phyloP scores from a whole-genome alignment of 1,140 invertebrate species.

The Drosophila busckii region DNA sequence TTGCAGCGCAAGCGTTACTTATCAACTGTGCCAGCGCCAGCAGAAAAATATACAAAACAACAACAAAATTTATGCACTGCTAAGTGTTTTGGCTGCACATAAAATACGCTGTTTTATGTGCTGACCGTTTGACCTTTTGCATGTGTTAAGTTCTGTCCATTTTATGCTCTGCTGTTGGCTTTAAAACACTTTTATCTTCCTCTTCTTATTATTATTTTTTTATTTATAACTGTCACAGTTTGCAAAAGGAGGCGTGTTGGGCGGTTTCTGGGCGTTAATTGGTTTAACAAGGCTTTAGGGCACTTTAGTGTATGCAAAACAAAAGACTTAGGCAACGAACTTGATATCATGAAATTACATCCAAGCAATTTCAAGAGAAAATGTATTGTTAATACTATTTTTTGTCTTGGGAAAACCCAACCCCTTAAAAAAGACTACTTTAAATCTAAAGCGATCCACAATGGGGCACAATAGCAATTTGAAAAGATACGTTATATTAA shows the following conservation, averaged over 20 bases:
- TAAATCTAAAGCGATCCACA: no score
- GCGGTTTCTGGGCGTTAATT: constrained; percentile 33
- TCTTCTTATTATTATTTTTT: constrained; percentile 1
- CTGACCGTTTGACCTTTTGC: constrained; percentile 61
- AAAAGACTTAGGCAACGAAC: constrained; percentile 52
- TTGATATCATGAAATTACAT: constrained; percentile 7
- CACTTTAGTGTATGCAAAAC: constrained; percentile 17
- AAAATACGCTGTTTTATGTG: constrained; percentile 60
- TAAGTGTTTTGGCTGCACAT: constrained; percentile 53
- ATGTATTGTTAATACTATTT: constrained; percentile 9
- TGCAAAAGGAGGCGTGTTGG: constrained; percentile 59
- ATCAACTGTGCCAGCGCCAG: constrained; percentile 35
- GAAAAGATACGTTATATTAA: no score
- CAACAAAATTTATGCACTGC: constrained; percentile 59
- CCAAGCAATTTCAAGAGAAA: constrained; percentile 3
- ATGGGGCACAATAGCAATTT: no score
- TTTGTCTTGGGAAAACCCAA: no score
- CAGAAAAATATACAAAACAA: no score
- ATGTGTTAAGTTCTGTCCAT: constrained; percentile 32
- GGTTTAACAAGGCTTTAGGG: constrained; percentile 17
- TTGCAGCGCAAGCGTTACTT: constrained; percentile 46
- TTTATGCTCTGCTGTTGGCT: no score
- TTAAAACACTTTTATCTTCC: constrained; percentile 11
- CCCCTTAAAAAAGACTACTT: no score
- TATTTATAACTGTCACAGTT: constrained; percentile 65